These are phyloP conservation scores for Pentamera pediparva DNA, from an alignment of 53 echinoderm and acorn worm species.

Conservation along the genomic window DNA sequence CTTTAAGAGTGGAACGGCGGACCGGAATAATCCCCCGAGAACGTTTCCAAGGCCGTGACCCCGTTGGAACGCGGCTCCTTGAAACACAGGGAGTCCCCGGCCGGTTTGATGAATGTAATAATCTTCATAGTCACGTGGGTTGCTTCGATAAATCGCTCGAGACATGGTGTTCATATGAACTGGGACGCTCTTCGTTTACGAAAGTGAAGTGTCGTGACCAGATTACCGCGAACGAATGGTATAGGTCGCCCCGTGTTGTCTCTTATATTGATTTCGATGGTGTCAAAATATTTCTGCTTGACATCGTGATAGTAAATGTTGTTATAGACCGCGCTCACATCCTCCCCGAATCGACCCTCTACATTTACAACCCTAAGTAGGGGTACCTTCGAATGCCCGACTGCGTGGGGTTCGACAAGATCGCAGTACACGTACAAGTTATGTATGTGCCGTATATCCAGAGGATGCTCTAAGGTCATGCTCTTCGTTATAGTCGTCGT, in stretches of 20 bases:
- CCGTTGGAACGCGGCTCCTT: conserved; percentile 28
- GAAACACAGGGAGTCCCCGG: conserved; percentile 29
- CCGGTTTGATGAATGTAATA: conserved; percentile 29
- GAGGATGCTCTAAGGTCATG: neutral
- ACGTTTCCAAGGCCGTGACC: conserved; percentile 41
- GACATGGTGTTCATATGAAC: neutral
- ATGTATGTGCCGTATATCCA: conserved; percentile 30
- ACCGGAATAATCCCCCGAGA: conserved; percentile 21
- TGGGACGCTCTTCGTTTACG: neutral
- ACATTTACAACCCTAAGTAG: conserved; percentile 53
- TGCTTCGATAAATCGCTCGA: conserved; percentile 8
- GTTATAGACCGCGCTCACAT: neutral
- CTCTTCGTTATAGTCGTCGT: neutral
- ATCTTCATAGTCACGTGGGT: neutral
- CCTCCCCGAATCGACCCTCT: conserved; percentile 33
- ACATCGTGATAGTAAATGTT: conserved; percentile 19
- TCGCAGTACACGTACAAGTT: conserved; percentile 44
- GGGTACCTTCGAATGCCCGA: conserved; percentile 43
- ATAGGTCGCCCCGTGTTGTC: conserved; percentile 46
- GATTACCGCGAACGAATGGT: conserved; percentile 60
- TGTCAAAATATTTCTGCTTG: conserved; percentile 18
- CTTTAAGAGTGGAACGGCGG: conserved; percentile 30
- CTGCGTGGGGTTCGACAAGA: conserved; percentile 39
- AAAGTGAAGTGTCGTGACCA: conserved; percentile 69
- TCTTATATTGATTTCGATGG: conserved; percentile 44